Evolutionary conservation across 2,113 vertebrate genomes (phyloP), one percentile per base, ranked within the genome.

Genomic region (Hyla sarda): DNA sequence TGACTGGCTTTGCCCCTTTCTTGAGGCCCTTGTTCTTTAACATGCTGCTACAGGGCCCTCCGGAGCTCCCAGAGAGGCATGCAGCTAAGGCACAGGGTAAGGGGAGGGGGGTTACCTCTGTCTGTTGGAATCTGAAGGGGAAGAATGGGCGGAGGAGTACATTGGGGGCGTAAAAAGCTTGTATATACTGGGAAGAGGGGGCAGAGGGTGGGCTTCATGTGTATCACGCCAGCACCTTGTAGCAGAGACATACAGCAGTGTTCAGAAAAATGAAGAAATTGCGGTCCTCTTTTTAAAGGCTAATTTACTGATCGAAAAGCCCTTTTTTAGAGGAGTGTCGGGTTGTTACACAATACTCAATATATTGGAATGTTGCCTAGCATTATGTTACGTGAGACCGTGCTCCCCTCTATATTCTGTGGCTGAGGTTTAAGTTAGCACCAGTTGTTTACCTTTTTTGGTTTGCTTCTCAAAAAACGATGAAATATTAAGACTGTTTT

Each of bases 1-100:
- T 82, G 77, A 87, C 37, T 14, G 76, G 45, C n/a, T 86, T 69
- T 62, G 62, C 52, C 85, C 85, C 78, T 50, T 87, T 74, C 34
- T 30, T 60, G 78, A 82, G 78, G 77, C 77, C 85, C 85, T n/a
- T 32, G 77, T 72, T 47, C 30, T 19, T 58, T 19, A 81, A 86
- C 84, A 86, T 81, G 84, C 84, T 72, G 77, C 65, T 86, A 47
- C 76, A 73, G 84, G 84, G 52, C 84, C 84, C 77, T 73, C 84
- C 45, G 60, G 58, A 67, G 83, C 45, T 85, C 83, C 72, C 84
- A 72, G 77, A 80, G 76, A 86, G 84, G 84, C 84, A 80, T 45
- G 76, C 62, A 47, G 76, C 48, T 58, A 65, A 86, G 76, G 84
- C 85, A 86, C 85, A 58, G 41, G 14, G 25, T 48, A 86, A 79